Evolutionary conservation across 2,797 vertebrate species (phyloP), one percentile per base, ranked within the genome.

Genomic region (Brachymystax lenok): DNA sequence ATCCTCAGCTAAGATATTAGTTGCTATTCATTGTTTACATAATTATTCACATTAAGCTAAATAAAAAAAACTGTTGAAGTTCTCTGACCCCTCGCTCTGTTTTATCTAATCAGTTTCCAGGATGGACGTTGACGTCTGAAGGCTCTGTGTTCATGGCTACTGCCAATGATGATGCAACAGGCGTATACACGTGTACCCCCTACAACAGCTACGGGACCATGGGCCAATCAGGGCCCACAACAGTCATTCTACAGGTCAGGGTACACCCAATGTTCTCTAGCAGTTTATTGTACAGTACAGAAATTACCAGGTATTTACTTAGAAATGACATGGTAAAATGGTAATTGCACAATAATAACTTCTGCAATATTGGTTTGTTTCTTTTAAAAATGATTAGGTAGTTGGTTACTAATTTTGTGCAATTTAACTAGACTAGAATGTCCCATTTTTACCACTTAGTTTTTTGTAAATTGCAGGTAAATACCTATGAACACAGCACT

Each of bases 171-270:
- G 97, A 98, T 0, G 94, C 93, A 0, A 88, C 93, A 4, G 97
- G 97, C 6, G 81, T 92, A 3, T 99, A 97, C 82, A 89, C 84
- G 0, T 99, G 97, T n/a, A 97, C 96, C 0, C 96, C 98, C 0
- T 96, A 95, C 91, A 99, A 99, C 92, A 95, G 94, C 88, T 97
- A 96, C 0, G 97, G 97, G 61, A 98, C 91, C 0, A 92, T 95
- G 46, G 97, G 97, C 14, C 79, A 91, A 19, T 99, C 98, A 0
- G 83, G 74, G 0, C 90, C 94, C 74, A 97, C 96, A 0, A 90
- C 74, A 0, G 95, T 98, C 21, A 87, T 96, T 73, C 93, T 98
- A 3, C 96, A 98, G 97, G 97, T 98, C 61, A 77, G 87, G 28
- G 8, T 21, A 1, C 5, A 14, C 28, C 71, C 17, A 35, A 21